A percentile compares a stretch with the other conserved stretches of the same genome.
phyloP scores from a whole-genome alignment of 2,797 vertebrate species.

The Danio tinwini region DNA sequence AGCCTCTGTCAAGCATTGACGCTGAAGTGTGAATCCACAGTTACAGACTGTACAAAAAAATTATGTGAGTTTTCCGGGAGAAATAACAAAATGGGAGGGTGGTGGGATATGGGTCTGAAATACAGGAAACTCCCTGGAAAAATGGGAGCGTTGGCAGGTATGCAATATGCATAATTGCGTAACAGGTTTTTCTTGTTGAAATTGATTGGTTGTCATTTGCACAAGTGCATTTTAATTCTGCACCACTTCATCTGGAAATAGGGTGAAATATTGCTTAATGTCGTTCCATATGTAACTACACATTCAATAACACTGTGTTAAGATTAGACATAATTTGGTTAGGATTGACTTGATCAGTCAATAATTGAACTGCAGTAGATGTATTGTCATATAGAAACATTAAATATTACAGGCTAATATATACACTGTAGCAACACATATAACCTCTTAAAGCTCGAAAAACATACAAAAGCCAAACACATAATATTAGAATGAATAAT shows the following conservation, averaged over 20 bases:
- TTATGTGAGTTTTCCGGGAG: no score
- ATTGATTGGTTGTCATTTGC: not conserved
- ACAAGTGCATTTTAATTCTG: not conserved
- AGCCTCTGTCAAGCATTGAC: no score
- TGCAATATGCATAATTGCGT: not conserved
- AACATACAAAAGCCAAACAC: slow-evolving; percentile 44
- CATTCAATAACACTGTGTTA: slow-evolving; percentile 51
- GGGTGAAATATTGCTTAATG: slow-evolving; percentile 45
- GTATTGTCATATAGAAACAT: slow-evolving; percentile 51
- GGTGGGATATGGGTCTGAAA: no score
- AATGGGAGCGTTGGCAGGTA: no score
- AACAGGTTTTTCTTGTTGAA: not conserved
- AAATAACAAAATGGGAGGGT: no score
- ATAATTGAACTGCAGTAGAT: slow-evolving; percentile 55
- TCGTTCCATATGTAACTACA: slow-evolving; percentile 27
- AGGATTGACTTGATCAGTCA: slow-evolving; percentile 44
- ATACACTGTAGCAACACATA: slow-evolving; percentile 58
- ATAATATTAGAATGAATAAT: slow-evolving; percentile 36
- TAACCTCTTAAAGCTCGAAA: slow-evolving; percentile 58
- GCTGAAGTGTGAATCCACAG: no score
- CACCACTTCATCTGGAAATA: not conserved
- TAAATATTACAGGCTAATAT: slow-evolving; percentile 60
- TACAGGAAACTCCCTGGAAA: no score
- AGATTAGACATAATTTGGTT: slow-evolving; percentile 45
- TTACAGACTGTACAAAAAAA: no score